phyloP scores from a whole-genome alignment of 2,797 vertebrate genomes.

The Anguilla obscura region DNA sequence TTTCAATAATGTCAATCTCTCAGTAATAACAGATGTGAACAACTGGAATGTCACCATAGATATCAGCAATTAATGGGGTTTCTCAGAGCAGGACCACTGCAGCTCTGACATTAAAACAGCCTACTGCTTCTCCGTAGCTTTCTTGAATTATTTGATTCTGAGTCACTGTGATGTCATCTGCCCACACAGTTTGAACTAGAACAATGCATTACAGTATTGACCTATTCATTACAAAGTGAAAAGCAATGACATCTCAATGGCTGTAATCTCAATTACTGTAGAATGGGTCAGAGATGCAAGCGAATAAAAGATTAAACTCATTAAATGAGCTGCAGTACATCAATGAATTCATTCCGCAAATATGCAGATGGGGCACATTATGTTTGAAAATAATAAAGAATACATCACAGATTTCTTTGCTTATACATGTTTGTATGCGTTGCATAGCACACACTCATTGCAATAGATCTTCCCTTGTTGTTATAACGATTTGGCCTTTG shows the following conservation, averaged over 20 bases:
- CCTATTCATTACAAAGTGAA: not conserved
- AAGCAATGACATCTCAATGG: not conserved
- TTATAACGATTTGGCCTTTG: not conserved
- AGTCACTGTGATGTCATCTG: not conserved
- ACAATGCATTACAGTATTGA: not conserved
- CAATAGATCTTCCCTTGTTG: not conserved
- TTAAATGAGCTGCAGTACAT: not conserved
- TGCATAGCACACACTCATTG: not conserved
- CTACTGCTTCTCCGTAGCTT: not conserved
- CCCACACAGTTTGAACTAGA: not conserved
- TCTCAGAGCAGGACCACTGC: not conserved
- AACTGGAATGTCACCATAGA: slow-evolving; percentile 10
- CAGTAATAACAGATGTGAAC: not conserved
- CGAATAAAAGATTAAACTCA: not conserved
- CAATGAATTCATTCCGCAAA: not conserved
- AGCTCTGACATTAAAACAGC: not conserved
- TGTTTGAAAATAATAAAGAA: not conserved
- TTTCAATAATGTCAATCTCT: not conserved
- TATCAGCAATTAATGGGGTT: not conserved
- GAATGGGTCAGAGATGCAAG: not conserved
- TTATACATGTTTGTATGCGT: not conserved
- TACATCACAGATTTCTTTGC: not conserved
- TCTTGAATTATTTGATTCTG: not conserved
- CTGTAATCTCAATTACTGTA: no score
- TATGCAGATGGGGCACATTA: not conserved